Evolutionary conservation across 2,888 invertebrate species (phyloP), one percentile per base, ranked within the genome.

Genomic region (Harpalus rufipes): DNA sequence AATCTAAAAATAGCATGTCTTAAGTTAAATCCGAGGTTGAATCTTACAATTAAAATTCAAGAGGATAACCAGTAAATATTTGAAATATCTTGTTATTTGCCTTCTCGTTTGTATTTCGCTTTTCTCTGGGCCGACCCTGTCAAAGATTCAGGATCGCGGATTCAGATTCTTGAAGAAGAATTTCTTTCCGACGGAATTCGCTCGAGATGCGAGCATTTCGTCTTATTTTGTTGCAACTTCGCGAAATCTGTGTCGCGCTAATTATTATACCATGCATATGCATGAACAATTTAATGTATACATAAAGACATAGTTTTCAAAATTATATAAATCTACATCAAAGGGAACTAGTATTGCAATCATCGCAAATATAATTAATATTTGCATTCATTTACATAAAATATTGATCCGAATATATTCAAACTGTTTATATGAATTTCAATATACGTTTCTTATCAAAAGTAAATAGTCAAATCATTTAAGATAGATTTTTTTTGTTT

Each of bases 371-470:
- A 51, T 51, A 12, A 51, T 51, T 51, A 51, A 12, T 51, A 51
- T 51, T 51, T 51, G 44, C 44, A 51, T 51, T 12, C 10, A 32
- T 12, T 65, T 25, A 16, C 18, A 65, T 21, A 16, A 65, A 16
- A 84, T 80, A 16, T 21, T 61, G 51, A 44, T 44, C 58, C 61
- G 76, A 32, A 61, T 14, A 51, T 25, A 25, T 65, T 65, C 44
- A 14, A n/a, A 18, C 14, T 78, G 7, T 78, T 51, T 21, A 21
- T 5, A 14, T 51, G 51, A 10, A 51, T 78, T 51, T 76, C 14
- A 74, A 56, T 81, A 82, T 59, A 80, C 58, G 56, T 39, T 32
- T 85, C 79, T 7, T 79, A 74, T 76, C 44, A 81, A 32, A 32
- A 2, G 32, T 32, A 32, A 32, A 32, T 51, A 2, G 44, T 51